phyloP scores from a whole-genome alignment of 2,888 invertebrate species.

The Yponomeuta plumbellus region DNA sequence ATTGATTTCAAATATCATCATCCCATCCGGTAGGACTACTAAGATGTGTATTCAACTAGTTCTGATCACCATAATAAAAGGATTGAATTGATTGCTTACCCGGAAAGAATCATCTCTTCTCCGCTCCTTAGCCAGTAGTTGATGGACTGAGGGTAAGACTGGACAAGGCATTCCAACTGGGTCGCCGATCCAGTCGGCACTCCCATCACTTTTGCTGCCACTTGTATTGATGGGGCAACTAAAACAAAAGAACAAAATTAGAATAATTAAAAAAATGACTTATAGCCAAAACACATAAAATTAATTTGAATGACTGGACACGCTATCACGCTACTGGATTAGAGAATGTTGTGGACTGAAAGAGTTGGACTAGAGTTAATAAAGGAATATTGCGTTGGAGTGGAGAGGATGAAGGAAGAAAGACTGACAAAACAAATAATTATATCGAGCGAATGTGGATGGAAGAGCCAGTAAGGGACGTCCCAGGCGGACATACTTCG shows the following conservation, averaged over 20 bases:
- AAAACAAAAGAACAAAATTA: constrained; percentile 24
- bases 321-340: no score
- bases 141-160: constrained; percentile 81
- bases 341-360: no score
- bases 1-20: no score
- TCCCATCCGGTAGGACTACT: no score
- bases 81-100: constrained; percentile 49
- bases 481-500: no score
- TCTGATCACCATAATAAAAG: background rate
- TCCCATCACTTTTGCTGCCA: constrained; percentile 79
- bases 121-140: constrained; percentile 81
- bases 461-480: no score
- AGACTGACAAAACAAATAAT: no score
- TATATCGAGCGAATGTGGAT: no score
- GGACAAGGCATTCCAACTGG: constrained; percentile 79
- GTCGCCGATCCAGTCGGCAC: constrained; percentile 79
- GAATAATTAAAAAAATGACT: background rate
- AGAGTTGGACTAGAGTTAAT: no score
- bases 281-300: background rate
- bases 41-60: no score
- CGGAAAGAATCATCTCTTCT: constrained; percentile 79
- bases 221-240: constrained; percentile 82
- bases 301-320: background rate
- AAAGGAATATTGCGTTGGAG: no score
- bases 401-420: no score